Conservation (phyloP, 1,140 invertebrate genomes). For the Apis laboriosa region DNA sequence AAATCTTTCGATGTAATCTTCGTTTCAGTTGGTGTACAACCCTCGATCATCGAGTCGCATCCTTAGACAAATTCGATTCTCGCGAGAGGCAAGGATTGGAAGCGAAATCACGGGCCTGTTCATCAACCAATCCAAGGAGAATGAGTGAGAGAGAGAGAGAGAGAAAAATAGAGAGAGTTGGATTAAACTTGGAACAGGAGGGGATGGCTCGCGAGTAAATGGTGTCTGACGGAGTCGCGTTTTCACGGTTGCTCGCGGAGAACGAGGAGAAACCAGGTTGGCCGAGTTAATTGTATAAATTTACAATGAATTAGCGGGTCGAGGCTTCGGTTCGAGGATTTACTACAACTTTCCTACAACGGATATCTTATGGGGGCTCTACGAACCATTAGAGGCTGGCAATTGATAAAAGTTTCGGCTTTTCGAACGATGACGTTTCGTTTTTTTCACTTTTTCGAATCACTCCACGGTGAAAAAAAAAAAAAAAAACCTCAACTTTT, state of each 20-base stretch:
- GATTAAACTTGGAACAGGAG: slow-evolving; percentile 1
- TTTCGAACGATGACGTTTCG: background rate
- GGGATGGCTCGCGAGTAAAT: slow-evolving; percentile 15
- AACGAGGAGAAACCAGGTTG: slow-evolving; percentile 30
- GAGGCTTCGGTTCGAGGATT: slow-evolving; percentile 9
- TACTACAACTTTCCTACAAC: slow-evolving; percentile 29
- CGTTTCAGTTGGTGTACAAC: too few relatives aligned
- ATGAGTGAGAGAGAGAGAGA: too few relatives aligned
- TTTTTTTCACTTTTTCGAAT: too few relatives aligned
- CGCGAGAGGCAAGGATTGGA: background rate
- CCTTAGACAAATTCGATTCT: slow-evolving; percentile 13
- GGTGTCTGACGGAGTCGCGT: slow-evolving; percentile 23
- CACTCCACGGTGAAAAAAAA: too few relatives aligned
- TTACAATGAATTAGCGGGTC: slow-evolving; percentile 63
- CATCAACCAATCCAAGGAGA: slow-evolving; percentile 13
- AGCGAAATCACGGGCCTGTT: slow-evolving; percentile 30
- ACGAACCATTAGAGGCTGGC: too few relatives aligned
- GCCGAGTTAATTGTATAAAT: slow-evolving; percentile 64
- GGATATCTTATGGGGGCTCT: slow-evolving; percentile 11
- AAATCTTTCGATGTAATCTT: too few relatives aligned
- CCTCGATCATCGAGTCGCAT: background rate
- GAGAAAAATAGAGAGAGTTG: background rate
- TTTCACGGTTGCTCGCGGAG: background rate
- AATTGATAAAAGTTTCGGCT: background rate
- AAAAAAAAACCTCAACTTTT: too few relatives aligned